Percentiles rank a stretch among this genome's conserved stretches.
phyloP scores from a whole-genome alignment of 2,888 invertebrate species.

The Stictocephala bisonia region DNA sequence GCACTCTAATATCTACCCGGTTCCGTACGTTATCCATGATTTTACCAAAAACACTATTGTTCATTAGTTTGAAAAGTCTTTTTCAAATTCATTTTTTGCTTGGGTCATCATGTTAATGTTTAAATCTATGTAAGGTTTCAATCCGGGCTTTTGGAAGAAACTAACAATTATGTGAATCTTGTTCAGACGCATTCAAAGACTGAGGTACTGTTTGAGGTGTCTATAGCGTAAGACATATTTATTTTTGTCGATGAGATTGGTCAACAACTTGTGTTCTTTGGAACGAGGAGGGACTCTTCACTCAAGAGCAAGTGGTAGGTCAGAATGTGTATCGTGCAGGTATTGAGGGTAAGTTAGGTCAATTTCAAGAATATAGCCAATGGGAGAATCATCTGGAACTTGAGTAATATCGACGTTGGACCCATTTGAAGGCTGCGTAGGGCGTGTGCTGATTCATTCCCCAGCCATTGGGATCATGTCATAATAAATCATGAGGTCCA shows the following conservation, averaged over 20 bases:
- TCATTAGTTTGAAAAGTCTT: conserved; percentile 51
- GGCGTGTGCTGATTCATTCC: neutral
- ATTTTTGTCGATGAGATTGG: conserved; percentile 25
- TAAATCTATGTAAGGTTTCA: conserved; percentile 58
- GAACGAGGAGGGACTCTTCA: conserved; percentile 3
- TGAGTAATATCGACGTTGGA: conserved; percentile 11
- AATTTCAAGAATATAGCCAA: conserved; percentile 45
- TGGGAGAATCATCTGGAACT: no score
- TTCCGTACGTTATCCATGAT: conserved; percentile 37
- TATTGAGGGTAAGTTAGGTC: conserved; percentile 42
- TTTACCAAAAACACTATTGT: conserved; percentile 29
- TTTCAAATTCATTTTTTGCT: conserved; percentile 62
- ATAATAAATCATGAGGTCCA: conserved; percentile 50
- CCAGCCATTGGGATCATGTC: conserved; percentile 36
- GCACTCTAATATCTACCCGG: conserved; percentile 5
- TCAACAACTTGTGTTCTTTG: conserved; percentile 39
- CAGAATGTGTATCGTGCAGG: conserved; percentile 34
- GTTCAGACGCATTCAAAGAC: conserved; percentile 57
- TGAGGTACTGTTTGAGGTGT: conserved; percentile 16
- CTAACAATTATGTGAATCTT: conserved; percentile 59
- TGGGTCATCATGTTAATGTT: conserved; percentile 50
- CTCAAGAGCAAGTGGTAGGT: conserved; percentile 42
- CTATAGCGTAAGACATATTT: conserved; percentile 33
- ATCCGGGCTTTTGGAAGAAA: conserved; percentile 60
- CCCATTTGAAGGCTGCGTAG: conserved; percentile 8